Evolutionary conservation across 2,113 vertebrate genomes (phyloP).

Genomic region (Aptenodytes patagonicus): DNA sequence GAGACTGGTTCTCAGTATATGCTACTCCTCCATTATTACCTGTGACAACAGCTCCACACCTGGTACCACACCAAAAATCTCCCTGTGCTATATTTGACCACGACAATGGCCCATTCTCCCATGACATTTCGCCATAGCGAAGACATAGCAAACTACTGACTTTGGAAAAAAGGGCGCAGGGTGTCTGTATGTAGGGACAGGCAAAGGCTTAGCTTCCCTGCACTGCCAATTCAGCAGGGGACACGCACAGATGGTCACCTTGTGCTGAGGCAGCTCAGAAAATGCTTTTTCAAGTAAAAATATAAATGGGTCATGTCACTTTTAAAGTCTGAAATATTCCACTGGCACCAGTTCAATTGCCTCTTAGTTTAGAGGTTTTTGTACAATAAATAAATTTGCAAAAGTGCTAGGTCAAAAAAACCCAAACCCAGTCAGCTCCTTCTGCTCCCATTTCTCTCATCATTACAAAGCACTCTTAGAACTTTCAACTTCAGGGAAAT

Average conservation of each 20-base stretch:
- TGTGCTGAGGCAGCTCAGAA: neutral
- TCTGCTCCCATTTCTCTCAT: neutral
- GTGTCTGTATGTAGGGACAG: neutral
- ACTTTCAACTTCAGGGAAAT: constrained; percentile 27
- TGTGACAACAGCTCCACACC: neutral
- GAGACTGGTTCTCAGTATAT: neutral
- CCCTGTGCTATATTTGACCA: neutral
- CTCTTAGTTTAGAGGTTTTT: constrained; percentile 3
- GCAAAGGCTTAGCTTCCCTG: neutral
- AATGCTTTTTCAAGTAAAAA: constrained; percentile 22
- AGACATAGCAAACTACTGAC: neutral
- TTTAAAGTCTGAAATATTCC: constrained; percentile 5
- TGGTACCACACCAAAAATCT: neutral
- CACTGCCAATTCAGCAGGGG: neutral
- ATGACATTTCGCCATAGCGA: neutral
- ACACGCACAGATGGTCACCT: neutral
- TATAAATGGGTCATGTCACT: neutral
- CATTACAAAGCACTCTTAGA: neutral
- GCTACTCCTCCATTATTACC: neutral
- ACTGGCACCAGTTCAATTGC: constrained; percentile 8
- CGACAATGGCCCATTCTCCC: neutral
- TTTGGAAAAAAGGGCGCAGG: accelerated
- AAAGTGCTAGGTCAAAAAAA: neutral
- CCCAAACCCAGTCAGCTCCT: neutral
- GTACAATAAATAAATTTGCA: constrained; percentile 7